Percentiles rank a stretch among this genome's conserved stretches.
phyloP scores from a whole-genome alignment of 2,888 invertebrate genomes.

The Automeris io region DNA sequence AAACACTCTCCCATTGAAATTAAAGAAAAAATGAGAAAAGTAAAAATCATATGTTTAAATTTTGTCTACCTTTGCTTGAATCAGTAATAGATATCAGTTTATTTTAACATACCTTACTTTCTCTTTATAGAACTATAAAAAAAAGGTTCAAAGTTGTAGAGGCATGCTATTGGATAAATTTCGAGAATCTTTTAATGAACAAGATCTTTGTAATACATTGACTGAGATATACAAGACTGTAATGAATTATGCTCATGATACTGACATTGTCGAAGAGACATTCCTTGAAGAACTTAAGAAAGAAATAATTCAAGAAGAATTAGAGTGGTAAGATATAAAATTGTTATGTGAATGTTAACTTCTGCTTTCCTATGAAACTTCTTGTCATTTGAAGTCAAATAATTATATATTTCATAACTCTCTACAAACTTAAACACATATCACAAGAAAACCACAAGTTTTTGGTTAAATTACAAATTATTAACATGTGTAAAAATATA shows the following conservation, averaged over 20 bases:
- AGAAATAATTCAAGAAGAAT: conserved; percentile 62
- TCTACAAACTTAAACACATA: too few relatives aligned
- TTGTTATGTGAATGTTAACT: too few relatives aligned
- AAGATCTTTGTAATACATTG: conserved; percentile 43
- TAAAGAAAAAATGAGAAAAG: conserved; percentile 67
- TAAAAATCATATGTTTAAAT: conserved; percentile 16
- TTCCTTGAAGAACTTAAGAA: conserved; percentile 50
- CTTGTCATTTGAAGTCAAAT: too few relatives aligned
- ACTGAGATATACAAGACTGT: conserved; percentile 53
- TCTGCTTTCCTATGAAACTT: too few relatives aligned
- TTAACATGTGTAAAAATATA: too few relatives aligned
- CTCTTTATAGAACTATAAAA: conserved; percentile 50
- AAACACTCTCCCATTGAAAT: conserved; percentile 58
- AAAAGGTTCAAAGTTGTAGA: conserved; percentile 55
- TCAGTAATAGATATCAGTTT: too few relatives aligned
- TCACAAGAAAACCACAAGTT: too few relatives aligned
- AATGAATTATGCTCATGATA: conserved; percentile 35
- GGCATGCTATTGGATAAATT: conserved; percentile 52
- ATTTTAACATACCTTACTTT: conserved; percentile 3
- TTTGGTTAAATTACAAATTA: too few relatives aligned
- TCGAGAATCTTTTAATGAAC: conserved; percentile 36
- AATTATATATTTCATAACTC: too few relatives aligned
- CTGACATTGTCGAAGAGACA: conserved; percentile 47
- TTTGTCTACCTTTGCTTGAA: not conserved
- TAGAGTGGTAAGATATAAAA: conserved; percentile 67